phyloP scores from a whole-genome alignment of 2,888 invertebrate genomes.

The Baccha elongata region DNA sequence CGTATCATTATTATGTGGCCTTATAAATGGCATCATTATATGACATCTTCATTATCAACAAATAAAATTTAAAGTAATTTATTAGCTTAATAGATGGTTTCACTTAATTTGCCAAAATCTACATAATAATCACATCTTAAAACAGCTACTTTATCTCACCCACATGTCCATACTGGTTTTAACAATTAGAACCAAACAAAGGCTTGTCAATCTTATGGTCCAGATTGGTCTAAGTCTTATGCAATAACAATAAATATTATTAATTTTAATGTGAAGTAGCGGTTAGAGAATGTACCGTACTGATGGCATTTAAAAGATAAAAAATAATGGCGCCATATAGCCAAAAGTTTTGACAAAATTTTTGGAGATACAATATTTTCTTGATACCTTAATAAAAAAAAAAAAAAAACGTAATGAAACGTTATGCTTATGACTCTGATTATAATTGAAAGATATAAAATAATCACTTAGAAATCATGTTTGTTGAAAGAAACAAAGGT shows the following conservation, averaged over 20 bases:
- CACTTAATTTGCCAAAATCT: background rate
- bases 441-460: too few species aligned
- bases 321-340: background rate
- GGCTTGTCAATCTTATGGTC: background rate
- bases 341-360: too few species aligned
- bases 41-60: constrained; percentile 4
- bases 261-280: background rate
- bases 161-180: background rate
- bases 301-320: constrained; percentile 1
- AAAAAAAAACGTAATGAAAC: too few species aligned
- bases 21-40: too few species aligned
- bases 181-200: too few species aligned
- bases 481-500: too few species aligned
- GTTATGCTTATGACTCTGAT: too few species aligned
- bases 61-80: background rate
- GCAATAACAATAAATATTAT: constrained; percentile 3
- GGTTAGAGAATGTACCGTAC: constrained; percentile 4
- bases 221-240: background rate
- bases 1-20: too few species aligned
- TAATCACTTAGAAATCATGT: too few species aligned
- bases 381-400: too few species aligned
- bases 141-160: constrained; percentile 2
- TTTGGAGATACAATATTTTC: too few species aligned
- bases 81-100: background rate
- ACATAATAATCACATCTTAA: too few species aligned